Conservation (phyloP, 2,797 vertebrate genomes). For the Danio kyathit region DNA sequence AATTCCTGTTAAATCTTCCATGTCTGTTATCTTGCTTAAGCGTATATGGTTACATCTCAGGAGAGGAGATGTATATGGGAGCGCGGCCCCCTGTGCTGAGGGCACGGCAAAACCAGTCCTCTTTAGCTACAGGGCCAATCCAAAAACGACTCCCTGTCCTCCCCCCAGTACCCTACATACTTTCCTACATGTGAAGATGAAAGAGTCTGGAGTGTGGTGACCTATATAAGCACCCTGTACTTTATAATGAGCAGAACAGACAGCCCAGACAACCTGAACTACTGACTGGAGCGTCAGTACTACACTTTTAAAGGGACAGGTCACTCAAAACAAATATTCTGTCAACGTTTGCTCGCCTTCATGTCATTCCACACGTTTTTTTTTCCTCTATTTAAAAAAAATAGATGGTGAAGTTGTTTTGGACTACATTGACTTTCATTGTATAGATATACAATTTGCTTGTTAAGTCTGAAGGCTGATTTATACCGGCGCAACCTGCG, state of each 20-base stretch:
- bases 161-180: conserved; percentile 41
- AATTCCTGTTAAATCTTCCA: conserved; percentile 61
- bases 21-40: conserved; percentile 75
- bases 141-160: conserved; percentile 41
- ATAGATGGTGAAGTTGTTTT: too few relatives aligned
- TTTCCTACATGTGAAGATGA: conserved; percentile 46
- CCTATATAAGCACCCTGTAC: conserved; percentile 43
- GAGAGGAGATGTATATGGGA: conserved; percentile 68
- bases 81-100: neutral
- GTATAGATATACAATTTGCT: too few relatives aligned
- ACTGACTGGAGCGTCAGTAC: conserved; percentile 23
- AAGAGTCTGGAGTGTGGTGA: conserved; percentile 45
- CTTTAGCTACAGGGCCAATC: neutral
- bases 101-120: conserved; percentile 5
- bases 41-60: conserved; percentile 71
- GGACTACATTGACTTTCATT: too few relatives aligned
- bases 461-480: too few relatives aligned
- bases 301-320: conserved; percentile 1
- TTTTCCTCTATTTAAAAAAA: too few relatives aligned
- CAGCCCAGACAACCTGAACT: conserved; percentile 33
- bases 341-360: neutral
- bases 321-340: neutral
- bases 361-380: neutral
- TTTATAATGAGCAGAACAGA: conserved; percentile 40
- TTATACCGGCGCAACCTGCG: too few relatives aligned